These are phyloP conservation scores for Eurystomus glaucurus DNA, from an alignment of 2,797 vertebrate genomes.

Conservation along the genomic window DNA sequence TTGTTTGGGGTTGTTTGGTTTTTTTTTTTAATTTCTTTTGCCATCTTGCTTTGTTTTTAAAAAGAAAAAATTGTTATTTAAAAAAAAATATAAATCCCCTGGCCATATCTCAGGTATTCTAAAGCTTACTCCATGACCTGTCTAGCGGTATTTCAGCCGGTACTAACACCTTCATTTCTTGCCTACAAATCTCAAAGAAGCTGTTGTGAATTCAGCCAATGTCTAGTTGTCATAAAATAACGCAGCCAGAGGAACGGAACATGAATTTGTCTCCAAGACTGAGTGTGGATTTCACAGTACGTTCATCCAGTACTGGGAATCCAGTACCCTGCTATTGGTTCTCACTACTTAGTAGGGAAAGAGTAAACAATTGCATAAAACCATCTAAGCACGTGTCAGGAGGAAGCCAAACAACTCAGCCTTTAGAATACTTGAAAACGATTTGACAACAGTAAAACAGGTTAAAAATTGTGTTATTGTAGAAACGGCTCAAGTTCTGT, in stretches of 20 bases:
- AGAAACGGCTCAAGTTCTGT: background rate
- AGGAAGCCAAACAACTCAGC: background rate
- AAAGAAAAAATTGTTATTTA: background rate
- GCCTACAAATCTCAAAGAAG: background rate
- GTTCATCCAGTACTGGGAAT: background rate
- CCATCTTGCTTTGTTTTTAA: background rate
- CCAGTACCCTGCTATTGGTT: background rate
- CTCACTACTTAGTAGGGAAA: background rate
- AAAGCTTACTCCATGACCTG: background rate
- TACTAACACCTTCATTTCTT: background rate
- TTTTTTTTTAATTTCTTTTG: accelerated
- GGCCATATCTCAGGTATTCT: background rate
- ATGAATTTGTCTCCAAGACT: background rate
- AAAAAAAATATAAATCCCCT: background rate
- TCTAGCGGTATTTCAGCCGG: background rate
- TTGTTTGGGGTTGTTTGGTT: background rate
- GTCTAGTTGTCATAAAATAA: background rate
- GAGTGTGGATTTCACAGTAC: background rate
- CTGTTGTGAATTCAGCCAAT: background rate
- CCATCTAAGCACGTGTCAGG: background rate
- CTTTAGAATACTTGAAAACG: background rate
- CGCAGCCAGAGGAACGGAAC: background rate
- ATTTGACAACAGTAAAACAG: background rate
- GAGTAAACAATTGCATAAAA: background rate
- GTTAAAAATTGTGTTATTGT: background rate